Evolutionary conservation across 1,140 invertebrate species (phyloP).

Genomic region (Parapsyche elsis): DNA sequence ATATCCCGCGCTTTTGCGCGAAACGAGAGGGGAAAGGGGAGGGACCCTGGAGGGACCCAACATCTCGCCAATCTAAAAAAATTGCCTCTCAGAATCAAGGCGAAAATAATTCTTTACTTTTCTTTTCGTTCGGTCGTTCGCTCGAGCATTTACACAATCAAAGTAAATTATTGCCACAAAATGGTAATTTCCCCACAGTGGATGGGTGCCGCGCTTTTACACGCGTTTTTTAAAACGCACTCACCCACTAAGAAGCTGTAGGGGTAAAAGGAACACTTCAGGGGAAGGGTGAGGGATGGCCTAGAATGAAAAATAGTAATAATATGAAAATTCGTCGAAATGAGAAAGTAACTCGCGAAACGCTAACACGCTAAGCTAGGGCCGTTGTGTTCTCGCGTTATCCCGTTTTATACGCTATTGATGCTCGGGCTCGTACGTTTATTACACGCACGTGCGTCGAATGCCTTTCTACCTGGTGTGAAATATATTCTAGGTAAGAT

Average conservation of each 20-base stretch:
- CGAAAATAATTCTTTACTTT: constrained; percentile 37
- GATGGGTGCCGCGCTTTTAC: background rate
- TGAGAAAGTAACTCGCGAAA: constrained; percentile 28
- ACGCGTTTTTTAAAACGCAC: background rate
- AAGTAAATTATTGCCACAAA: constrained; percentile 41
- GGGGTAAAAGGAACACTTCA: background rate
- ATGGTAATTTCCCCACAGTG: constrained; percentile 33
- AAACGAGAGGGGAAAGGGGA: too few relatives aligned
- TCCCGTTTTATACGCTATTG: constrained; percentile 31
- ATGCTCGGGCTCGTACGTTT: constrained; percentile 18
- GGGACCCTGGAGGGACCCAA: background rate
- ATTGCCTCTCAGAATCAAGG: constrained; percentile 35
- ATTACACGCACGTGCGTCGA: constrained; percentile 24
- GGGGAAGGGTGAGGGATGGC: background rate
- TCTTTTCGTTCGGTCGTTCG: constrained; percentile 1
- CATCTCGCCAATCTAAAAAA: constrained; percentile 11
- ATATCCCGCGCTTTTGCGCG: background rate
- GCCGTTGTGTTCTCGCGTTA: constrained; percentile 23
- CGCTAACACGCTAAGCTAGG: background rate
- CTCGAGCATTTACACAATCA: constrained; percentile 40
- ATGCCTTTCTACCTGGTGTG: background rate
- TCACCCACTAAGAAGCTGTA: background rate
- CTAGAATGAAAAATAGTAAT: constrained; percentile 37
- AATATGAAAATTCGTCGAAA: constrained; percentile 35
- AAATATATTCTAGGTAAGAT: background rate